Evolutionary conservation across 2,888 invertebrate species (phyloP).

Genomic region (Margaritifera margaritifera): DNA sequence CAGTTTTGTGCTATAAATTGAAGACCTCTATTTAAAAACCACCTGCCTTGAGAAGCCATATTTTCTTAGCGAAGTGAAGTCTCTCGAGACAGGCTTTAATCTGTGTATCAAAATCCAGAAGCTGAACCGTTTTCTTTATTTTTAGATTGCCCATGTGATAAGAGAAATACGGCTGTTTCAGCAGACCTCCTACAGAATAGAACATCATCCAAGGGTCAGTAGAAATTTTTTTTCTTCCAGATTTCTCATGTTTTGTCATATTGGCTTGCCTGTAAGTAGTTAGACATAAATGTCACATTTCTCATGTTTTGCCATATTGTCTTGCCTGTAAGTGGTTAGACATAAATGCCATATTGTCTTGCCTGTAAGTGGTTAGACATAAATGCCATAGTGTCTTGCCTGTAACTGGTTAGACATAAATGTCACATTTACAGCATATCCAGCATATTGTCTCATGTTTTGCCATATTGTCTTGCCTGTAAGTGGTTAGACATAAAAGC

Average conservation of each 20-base stretch:
- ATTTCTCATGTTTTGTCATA: neutral
- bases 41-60: too few species aligned
- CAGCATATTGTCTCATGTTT: neutral
- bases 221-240: neutral
- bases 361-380: too few species aligned
- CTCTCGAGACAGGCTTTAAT: too few species aligned
- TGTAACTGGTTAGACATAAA: neutral
- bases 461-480: neutral
- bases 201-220: slow-evolving; percentile 82
- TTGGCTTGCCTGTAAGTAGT: neutral
- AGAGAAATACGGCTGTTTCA: slow-evolving; percentile 92
- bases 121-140: slow-evolving; percentile 38
- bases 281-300: too few species aligned
- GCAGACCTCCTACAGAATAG: slow-evolving; percentile 92
- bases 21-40: too few species aligned
- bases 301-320: neutral
- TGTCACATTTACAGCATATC: too few species aligned
- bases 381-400: neutral
- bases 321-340: neutral
- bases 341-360: too few species aligned
- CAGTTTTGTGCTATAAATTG: too few species aligned
- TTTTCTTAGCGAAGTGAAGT: too few species aligned
- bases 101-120: too few species aligned
- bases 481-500: neutral
- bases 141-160: slow-evolving; percentile 92